phyloP scores from a whole-genome alignment of 2,797 vertebrate genomes.

The Gephyroberyx darwinii region DNA sequence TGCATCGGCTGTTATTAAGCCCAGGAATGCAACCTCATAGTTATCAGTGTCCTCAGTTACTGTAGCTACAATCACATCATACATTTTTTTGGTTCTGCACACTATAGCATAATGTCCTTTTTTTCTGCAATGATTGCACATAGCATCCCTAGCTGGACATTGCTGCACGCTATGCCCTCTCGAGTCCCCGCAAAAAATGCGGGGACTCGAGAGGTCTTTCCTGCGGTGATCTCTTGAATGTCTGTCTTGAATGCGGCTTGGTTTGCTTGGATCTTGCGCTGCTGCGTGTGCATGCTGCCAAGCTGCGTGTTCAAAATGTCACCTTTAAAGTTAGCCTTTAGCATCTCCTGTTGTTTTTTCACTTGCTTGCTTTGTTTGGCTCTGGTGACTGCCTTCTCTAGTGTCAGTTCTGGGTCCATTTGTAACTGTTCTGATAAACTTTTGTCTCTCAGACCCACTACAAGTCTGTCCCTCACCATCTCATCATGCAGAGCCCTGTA shows the following conservation, averaged over 20 bases:
- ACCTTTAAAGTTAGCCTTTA: conserved; percentile 7
- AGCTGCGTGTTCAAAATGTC: neutral
- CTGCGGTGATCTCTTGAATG: neutral
- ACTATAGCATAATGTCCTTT: conserved; percentile 17
- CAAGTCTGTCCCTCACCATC: conserved; percentile 15
- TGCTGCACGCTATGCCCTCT: conserved; percentile 8
- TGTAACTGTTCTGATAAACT: conserved; percentile 10
- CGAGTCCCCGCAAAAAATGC: neutral
- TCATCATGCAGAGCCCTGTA: conserved; percentile 7
- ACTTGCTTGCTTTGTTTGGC: neutral
- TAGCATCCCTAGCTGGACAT: conserved; percentile 19
- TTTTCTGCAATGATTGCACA: conserved; percentile 16
- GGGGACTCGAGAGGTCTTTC: too few relatives aligned
- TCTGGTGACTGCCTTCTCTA: conserved; percentile 5
- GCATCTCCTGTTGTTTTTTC: conserved; percentile 21
- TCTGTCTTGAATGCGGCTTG: neutral
- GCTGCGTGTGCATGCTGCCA: neutral
- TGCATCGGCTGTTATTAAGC: neutral
- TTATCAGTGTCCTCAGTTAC: neutral
- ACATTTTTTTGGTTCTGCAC: conserved; percentile 4
- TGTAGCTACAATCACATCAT: conserved; percentile 7
- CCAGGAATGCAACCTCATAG: conserved; percentile 16
- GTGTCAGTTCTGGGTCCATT: conserved; percentile 19
- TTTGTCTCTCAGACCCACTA: conserved; percentile 13
- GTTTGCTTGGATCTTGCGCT: neutral